Base-by-base conservation (phyloP, 2,797 vertebrate species). In the Gastrophryne carolinensis region DNA sequence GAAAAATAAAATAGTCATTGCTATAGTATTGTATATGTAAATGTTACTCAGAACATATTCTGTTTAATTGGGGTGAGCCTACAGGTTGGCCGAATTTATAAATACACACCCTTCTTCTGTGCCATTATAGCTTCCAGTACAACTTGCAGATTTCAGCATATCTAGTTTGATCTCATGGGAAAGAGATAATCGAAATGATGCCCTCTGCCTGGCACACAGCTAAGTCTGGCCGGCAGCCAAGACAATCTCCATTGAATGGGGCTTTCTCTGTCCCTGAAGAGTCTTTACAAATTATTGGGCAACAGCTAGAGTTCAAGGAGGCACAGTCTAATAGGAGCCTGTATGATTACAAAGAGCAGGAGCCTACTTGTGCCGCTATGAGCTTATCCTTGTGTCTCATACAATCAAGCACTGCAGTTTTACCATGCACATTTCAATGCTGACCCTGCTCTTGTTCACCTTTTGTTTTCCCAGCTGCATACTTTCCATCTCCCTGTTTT, bases 171-270 rank as follows among this genome's bases (percentile, higher is more conserved):
- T 60, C 53, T 75, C 57, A 53, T 4, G 60, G 49, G 65, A 19
- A 30, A 66, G 58, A 0, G 66, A 79, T 66, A 81, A 81, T 68
- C 71, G 83, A 80, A 79, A 67, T 0, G 34, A 72, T 75, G 76
- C 79, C 34, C 63, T 0, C 1, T 64, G 71, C 73, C 72, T 72
- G 80, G 73, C 79, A 77, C 63, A 32, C 23, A 66, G 21, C 11
- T 78, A 57, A 26, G 75, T 21, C 70, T 84, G 83, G 82, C 83
- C 21, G 26, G 0, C 75, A 50, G 82, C 81, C 79, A 79, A 69
- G 63, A 72, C 17, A 72, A 79, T 86, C 54, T 79, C 2, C 56
- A 81, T 74, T 73, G 80, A 80, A 57, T 26, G 3, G 78, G 66
- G 44, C 69, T 50, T 79, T 65, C 3, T 0, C 2, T 17, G 32